A percentile compares a stretch with the other conserved stretches of the same genome.
phyloP scores from a whole-genome alignment of 2,888 invertebrate species.

The Caenorhabditis afra region DNA sequence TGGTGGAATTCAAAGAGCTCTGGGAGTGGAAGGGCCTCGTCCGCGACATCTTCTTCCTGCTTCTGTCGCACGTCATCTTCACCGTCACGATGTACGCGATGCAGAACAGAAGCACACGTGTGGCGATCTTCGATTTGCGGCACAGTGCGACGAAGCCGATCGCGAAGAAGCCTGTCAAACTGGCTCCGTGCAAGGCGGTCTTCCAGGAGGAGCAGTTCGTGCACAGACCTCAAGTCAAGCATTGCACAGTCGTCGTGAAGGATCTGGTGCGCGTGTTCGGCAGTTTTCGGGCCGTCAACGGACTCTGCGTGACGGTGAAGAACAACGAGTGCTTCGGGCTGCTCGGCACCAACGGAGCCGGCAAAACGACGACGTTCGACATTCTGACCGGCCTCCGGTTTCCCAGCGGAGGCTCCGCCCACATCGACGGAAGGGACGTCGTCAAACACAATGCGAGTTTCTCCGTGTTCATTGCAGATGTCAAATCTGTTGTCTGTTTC shows the following conservation, averaged over 20 bases:
- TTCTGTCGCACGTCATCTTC: not conserved
- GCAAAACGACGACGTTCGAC: constrained; percentile 79
- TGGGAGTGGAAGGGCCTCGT: constrained; percentile 38
- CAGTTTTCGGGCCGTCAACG: constrained; percentile 56
- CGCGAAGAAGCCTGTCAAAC: constrained; percentile 28
- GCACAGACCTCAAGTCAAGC: constrained; percentile 1
- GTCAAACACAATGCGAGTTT: constrained; percentile 47
- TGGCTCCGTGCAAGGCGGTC: constrained; percentile 29
- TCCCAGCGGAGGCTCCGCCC: constrained; percentile 58
- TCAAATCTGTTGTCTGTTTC: not conserved
- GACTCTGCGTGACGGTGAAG: constrained; percentile 72
- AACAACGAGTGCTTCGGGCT: constrained; percentile 78
- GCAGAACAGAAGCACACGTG: constrained; percentile 26
- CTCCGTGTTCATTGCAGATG: too few relatives aligned
- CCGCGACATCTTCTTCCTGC: constrained; percentile 18
- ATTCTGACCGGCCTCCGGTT: constrained; percentile 75
- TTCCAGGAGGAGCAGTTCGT: constrained; percentile 11
- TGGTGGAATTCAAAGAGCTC: constrained; percentile 13
- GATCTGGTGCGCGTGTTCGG: constrained; percentile 35
- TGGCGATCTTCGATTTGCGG: constrained; percentile 35
- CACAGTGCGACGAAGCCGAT: constrained; percentile 29
- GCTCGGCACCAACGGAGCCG: constrained; percentile 76
- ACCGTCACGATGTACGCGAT: constrained; percentile 12
- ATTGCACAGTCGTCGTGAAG: constrained; percentile 33
- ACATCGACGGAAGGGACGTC: constrained; percentile 56